Percentiles rank a stretch among this genome's conserved stretches.
Conservation (phyloP, 2,797 vertebrate genomes). For the Sarcoramphus papa region DNA sequence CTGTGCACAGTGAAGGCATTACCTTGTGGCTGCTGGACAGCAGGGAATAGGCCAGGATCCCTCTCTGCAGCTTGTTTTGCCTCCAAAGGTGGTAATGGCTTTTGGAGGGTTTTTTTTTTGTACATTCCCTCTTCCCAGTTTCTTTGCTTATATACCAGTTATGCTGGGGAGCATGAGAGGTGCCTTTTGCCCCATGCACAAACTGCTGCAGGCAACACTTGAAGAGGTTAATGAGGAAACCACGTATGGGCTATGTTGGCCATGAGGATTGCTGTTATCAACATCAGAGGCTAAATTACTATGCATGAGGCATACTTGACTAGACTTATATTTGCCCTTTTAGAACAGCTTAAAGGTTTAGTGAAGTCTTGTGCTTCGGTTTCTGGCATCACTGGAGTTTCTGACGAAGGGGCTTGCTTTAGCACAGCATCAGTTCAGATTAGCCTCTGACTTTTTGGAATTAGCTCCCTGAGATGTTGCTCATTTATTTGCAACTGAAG, state of each 20-base stretch:
- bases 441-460: not conserved
- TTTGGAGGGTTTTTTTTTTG: not conserved
- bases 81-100: not conserved
- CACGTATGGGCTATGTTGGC: not conserved
- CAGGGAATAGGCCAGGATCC: not conserved
- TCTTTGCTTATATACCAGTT: not conserved
- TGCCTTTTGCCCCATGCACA: not conserved
- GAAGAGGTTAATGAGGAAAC: not conserved
- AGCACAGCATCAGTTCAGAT: not conserved
- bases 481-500: not conserved
- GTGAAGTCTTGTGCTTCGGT: not conserved
- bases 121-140: not conserved
- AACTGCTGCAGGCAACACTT: fast-evolving
- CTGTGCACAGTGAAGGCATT: not conserved
- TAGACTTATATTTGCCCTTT: conserved; percentile 7
- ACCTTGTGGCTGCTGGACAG: not conserved
- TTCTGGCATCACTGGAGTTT: conserved; percentile 7
- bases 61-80: not conserved
- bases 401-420: not conserved
- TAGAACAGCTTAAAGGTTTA: conserved; percentile 43
- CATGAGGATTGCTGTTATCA: not conserved
- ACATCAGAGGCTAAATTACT: not conserved
- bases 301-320: not conserved
- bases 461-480: not conserved
- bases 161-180: not conserved